phyloP scores from a whole-genome alignment of 2,888 invertebrate genomes.

The Argyra leucocephala region DNA sequence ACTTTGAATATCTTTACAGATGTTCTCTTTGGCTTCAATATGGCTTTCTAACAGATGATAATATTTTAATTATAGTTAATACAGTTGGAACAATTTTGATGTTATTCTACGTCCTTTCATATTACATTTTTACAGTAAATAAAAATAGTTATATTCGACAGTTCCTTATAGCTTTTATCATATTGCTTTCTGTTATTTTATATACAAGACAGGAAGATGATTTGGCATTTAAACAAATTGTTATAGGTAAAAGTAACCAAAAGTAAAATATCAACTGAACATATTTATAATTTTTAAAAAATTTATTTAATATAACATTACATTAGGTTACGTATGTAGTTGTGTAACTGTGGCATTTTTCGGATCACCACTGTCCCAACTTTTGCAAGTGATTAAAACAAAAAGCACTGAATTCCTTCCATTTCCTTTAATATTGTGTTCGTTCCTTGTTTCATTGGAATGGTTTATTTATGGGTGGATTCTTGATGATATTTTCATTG shows the following conservation, averaged over 20 bases:
- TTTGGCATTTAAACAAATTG: neutral
- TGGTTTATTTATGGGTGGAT: constrained; percentile 80
- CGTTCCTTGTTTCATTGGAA: constrained; percentile 68
- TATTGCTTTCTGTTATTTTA: constrained; percentile 49
- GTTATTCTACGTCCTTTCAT: constrained; percentile 58
- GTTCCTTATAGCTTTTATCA: constrained; percentile 46
- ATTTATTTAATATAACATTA: neutral
- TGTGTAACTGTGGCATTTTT: constrained; percentile 68
- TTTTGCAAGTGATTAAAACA: constrained; percentile 68
- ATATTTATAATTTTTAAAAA: neutral
- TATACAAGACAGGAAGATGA: constrained; percentile 51
- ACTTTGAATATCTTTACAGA: constrained; percentile 42
- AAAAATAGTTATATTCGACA: constrained; percentile 58
- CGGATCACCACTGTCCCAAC: constrained; percentile 69
- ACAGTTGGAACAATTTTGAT: constrained; percentile 62
- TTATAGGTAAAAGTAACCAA: neutral
- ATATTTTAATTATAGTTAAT: constrained; percentile 65
- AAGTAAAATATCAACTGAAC: neutral
- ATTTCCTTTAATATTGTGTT: constrained; percentile 74
- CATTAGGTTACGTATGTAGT: constrained; percentile 60
- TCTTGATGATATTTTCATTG: constrained; percentile 67
- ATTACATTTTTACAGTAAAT: constrained; percentile 62
- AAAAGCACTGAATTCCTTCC: constrained; percentile 79
- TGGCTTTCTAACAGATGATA: constrained; percentile 63
- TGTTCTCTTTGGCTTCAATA: constrained; percentile 73